phyloP scores from a whole-genome alignment of 2,797 vertebrate species.

The Scolopax rusticola region DNA sequence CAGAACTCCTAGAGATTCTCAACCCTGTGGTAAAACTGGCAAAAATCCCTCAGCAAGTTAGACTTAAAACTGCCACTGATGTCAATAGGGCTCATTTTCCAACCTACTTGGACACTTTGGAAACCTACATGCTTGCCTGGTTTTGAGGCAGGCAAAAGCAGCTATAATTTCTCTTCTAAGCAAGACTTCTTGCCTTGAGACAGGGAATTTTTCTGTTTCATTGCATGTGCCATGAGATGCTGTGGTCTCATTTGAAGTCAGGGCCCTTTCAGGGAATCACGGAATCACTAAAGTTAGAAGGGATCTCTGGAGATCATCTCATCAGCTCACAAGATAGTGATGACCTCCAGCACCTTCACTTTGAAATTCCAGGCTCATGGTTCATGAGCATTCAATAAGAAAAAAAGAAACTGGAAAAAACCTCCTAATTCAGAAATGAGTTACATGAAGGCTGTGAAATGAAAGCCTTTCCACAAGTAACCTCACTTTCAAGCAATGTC shows the following conservation, averaged over 20 bases:
- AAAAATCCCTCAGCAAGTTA: neutral
- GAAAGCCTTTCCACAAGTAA: neutral
- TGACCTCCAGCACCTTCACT: neutral
- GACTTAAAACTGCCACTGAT: neutral
- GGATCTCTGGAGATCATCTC: neutral
- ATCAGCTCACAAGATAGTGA: neutral
- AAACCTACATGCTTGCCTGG: neutral
- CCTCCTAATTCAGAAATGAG: fast-evolving
- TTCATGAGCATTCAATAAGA: neutral
- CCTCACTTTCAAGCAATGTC: neutral
- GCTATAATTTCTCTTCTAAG: neutral
- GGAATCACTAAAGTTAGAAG: neutral
- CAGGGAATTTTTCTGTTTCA: neutral
- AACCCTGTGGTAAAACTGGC: neutral
- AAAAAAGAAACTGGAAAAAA: neutral
- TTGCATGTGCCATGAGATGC: neutral
- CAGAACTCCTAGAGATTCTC: neutral
- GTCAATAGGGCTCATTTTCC: neutral
- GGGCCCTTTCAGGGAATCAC: neutral
- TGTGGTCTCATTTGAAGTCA: neutral
- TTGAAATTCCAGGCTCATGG: neutral
- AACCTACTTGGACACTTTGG: neutral
- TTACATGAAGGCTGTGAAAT: neutral
- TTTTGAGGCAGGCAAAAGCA: neutral
- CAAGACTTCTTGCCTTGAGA: neutral